Evolutionary conservation across 2,113 vertebrate species (phyloP), one percentile per base, ranked within the genome.

Genomic region (Pimephales promelas): DNA sequence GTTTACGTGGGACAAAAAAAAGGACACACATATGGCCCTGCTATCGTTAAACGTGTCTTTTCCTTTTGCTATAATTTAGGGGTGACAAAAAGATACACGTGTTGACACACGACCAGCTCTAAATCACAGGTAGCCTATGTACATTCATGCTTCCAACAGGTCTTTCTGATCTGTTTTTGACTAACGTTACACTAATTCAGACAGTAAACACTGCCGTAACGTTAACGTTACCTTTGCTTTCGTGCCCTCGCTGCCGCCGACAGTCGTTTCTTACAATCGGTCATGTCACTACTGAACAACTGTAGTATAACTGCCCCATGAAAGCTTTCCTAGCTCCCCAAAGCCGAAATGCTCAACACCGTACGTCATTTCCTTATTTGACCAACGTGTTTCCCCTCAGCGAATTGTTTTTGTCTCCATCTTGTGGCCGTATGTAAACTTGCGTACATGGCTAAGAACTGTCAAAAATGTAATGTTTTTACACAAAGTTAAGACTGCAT

Each of bases 281-380:
- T 70, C 79, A 81, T 81, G 8, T 70, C 47, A 81, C 62, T 22
- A 24, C 20, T 8, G 6, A 56, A 68, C 18, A 70, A 56, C 9
- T 54, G 22, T 61, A 11, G 16, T 4, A 73, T 24, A 77, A 36
- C 24, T 34, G 56, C 66, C 28, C 49, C 24, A 68, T 52, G 26
- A 47, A 72, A 62, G 28, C 54, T 59, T 47, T 45, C 36, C 52
- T n/a, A 61, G 70, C 22, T 34, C 11, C 6, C 36, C 24, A 66
- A 22, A 16, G 10, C 26, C 36, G 56, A 62, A 28, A n/a, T 72
- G 34, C 22, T 28, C 77, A 49, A 20, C 79, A 16, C 14, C 47
- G 13, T 13, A 91, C 92, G 92, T 93, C 91, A 93, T 91, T 92
- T 94, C 93, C 93, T 92, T 89, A 90, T 92, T 92, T 90, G 90